Base-by-base conservation (phyloP, 2,797 vertebrate genomes). In the Tapera naevia region DNA sequence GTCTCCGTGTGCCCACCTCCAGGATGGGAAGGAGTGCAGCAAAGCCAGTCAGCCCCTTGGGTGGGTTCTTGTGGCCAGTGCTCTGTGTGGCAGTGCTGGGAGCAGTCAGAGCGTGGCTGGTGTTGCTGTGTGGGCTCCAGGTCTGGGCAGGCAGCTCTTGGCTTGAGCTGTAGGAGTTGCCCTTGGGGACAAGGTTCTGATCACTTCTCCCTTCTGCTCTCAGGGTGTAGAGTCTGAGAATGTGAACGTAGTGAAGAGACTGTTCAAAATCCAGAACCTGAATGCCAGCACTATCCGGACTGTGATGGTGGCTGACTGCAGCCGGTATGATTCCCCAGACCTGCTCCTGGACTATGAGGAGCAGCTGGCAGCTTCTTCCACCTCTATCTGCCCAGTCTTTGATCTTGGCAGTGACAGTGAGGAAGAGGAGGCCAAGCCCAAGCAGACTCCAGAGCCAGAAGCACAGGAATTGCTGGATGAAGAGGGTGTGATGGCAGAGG, bases 261-360 rank as follows among this genome's bases (percentile, higher is more conserved):
- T 99, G 37, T 99, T 99, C 94, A 99, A 99, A 97, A 99, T 99
- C 96, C 99, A 99, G 98, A 99, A 99, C 97, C 95, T 99, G 85
- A 99, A 99, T 0, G 99, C 99, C 96, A 99, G 99, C 98, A 99
- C 99, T 66, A 98, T 99, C 94, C 99, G 99, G 74, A 99, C 99
- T 0, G 99, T 99, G 84, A 99, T 99, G 99, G 99, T 99, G 95
- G 99, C 99, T 1, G 99, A 99, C 98, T 99, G 99, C 93, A 98
- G 98, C 80, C 98, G 99, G 3, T 99, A 99, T 0, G 98, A 99
- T 94, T 98, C 96, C 72, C 99, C 99, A 0, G 99, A 99, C 94
- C 96, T 99, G 80, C 97, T 99, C 91, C 98, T 99, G 94, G 98
- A 99, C 89, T 98, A 98, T 0, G 98, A 98, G 58, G 98, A 98